Percentiles rank a stretch among this genome's conserved stretches.
phyloP scores from a whole-genome alignment of 2,797 vertebrate genomes.

The Eidolon dupreanum region DNA sequence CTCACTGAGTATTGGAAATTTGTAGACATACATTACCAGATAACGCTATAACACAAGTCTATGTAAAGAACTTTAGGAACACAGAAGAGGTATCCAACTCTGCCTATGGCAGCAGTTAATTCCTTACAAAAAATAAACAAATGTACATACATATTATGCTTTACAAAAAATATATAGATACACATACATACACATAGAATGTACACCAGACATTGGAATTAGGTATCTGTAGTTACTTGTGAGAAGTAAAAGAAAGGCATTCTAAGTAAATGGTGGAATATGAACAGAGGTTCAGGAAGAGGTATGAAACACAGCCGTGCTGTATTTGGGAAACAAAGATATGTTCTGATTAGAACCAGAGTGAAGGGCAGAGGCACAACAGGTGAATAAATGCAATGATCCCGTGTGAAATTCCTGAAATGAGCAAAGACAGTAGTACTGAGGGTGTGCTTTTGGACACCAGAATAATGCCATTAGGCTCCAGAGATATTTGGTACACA shows the following conservation, averaged over 20 bases:
- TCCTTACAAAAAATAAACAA: background rate
- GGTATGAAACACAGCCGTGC: background rate
- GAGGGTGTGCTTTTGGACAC: background rate
- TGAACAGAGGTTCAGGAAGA: background rate
- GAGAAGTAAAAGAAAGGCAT: constrained; percentile 8
- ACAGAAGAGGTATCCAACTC: background rate
- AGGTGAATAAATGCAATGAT: background rate
- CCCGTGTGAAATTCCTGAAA: background rate
- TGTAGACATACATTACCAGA: background rate
- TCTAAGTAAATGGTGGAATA: background rate
- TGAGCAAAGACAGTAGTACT: background rate
- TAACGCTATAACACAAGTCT: background rate
- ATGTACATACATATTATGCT: background rate
- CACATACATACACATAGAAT: background rate
- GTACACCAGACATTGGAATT: background rate
- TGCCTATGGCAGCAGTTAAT: background rate
- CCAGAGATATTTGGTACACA: background rate
- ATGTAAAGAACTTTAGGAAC: background rate
- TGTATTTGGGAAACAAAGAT: background rate
- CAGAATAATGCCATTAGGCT: background rate
- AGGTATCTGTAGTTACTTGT: background rate
- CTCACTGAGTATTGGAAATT: background rate
- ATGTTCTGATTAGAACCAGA: background rate
- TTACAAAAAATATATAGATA: background rate
- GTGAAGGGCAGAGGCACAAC: background rate